Conservation (phyloP, 2,797 vertebrate species). For the Eulemur coronatus region DNA sequence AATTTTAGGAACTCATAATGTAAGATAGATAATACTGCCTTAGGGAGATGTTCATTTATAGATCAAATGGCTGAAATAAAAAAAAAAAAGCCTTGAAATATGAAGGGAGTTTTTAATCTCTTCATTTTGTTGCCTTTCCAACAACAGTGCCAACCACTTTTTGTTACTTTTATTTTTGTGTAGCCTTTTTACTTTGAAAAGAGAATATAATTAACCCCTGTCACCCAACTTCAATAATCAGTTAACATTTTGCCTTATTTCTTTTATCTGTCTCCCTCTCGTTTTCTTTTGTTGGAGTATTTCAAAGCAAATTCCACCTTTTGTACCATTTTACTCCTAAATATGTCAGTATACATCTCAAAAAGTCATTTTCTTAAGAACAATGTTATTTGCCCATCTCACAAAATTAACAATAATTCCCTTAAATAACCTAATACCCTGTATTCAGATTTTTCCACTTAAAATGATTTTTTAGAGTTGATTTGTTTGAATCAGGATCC, state of each 20-base stretch:
- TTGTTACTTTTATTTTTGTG: neutral
- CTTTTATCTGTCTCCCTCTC: neutral
- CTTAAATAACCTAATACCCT: neutral
- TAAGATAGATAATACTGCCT: neutral
- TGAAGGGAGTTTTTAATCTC: neutral
- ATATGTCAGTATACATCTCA: neutral
- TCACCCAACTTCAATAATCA: neutral
- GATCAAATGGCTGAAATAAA: neutral
- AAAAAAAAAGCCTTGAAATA: neutral
- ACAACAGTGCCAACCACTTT: neutral
- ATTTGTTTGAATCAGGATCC: conserved; percentile 11
- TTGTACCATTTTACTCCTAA: neutral
- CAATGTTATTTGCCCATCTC: neutral
- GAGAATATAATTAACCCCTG: neutral
- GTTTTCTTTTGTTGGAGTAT: neutral
- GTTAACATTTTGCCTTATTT: neutral
- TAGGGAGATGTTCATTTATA: neutral
- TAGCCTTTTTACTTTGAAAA: conserved; percentile 22
- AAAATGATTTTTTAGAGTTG: neutral
- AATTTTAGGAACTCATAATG: neutral
- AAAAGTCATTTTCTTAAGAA: neutral
- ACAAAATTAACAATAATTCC: neutral
- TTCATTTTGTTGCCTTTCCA: conserved; percentile 33
- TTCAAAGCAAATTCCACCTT: neutral
- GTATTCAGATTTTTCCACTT: neutral